Evolutionary conservation across 2,888 invertebrate genomes (phyloP).

Genomic region (Calameuta filiformis): DNA sequence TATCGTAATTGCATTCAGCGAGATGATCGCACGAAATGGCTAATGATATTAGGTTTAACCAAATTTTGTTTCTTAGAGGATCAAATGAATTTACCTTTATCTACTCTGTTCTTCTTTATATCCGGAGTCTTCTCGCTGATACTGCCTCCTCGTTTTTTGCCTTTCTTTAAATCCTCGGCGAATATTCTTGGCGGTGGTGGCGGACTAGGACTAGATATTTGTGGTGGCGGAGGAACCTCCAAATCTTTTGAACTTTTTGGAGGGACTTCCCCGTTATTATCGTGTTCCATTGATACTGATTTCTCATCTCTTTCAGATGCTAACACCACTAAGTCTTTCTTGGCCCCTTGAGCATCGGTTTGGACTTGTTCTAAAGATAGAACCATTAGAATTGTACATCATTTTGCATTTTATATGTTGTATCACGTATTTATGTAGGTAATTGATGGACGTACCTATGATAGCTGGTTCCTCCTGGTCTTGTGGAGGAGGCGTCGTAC

Average conservation of each 20-base stretch:
- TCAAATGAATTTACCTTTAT: conserved; percentile 27
- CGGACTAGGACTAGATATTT: conserved; percentile 60
- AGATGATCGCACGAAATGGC: too few relatives aligned
- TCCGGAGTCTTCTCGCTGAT: conserved; percentile 32
- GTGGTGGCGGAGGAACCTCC: conserved; percentile 47
- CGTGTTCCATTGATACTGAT: background rate
- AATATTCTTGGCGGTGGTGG: conserved; percentile 62
- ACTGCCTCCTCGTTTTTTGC: conserved; percentile 39
- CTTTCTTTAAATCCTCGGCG: conserved; percentile 52
- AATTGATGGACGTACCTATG: conserved; percentile 37
- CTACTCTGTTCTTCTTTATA: conserved; percentile 35
- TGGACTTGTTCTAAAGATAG: background rate
- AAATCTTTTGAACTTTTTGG: background rate
- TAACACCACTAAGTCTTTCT: background rate
- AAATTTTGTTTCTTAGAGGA: background rate
- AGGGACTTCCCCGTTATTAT: background rate
- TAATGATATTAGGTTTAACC: too few relatives aligned
- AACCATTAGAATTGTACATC: background rate
- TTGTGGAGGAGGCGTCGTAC: conserved; percentile 70
- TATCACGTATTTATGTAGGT: background rate
- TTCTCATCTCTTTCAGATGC: background rate
- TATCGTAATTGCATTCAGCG: background rate
- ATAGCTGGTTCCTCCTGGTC: conserved; percentile 53
- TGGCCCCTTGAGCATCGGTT: background rate
- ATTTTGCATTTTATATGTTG: background rate